Percentiles rank a stretch among this genome's conserved stretches.
phyloP scores from a whole-genome alignment of 2,113 vertebrate genomes.

The Chunga burmeisteri region DNA sequence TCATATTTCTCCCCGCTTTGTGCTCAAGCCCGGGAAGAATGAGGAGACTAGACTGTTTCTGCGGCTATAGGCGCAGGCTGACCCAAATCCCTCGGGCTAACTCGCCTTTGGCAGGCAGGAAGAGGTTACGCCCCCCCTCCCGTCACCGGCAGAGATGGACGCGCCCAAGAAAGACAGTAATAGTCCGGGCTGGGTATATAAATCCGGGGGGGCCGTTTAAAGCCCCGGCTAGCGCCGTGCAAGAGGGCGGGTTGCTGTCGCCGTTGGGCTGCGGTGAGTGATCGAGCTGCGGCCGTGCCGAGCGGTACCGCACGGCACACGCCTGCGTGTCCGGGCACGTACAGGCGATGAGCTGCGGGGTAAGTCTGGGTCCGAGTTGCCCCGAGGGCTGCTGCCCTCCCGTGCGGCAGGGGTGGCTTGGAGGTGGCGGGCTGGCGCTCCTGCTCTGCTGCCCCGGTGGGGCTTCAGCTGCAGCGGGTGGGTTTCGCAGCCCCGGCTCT shows the following conservation, averaged over 20 bases:
- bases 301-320: neutral
- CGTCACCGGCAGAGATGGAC: neutral
- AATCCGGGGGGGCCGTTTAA: neutral
- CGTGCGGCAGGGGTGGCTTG: neutral
- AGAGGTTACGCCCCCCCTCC: neutral
- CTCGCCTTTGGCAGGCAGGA: neutral
- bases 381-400: neutral
- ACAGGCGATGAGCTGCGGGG: neutral
- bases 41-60: rapidly evolving
- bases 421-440: neutral
- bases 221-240: rapidly evolving
- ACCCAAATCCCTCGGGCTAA: neutral
- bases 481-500: neutral
- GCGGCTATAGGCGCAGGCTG: neutral
- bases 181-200: neutral
- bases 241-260: too few relatives aligned
- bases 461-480: neutral
- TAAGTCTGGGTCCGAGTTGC: neutral
- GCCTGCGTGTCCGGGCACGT: neutral
- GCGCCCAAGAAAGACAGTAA: conserved; percentile 6
- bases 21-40: neutral
- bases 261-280: neutral
- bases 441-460: neutral
- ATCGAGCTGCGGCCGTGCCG: too few relatives aligned
- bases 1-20: rapidly evolving